phyloP scores from a whole-genome alignment of 2,113 vertebrate species.

The Strigops habroptila region DNA sequence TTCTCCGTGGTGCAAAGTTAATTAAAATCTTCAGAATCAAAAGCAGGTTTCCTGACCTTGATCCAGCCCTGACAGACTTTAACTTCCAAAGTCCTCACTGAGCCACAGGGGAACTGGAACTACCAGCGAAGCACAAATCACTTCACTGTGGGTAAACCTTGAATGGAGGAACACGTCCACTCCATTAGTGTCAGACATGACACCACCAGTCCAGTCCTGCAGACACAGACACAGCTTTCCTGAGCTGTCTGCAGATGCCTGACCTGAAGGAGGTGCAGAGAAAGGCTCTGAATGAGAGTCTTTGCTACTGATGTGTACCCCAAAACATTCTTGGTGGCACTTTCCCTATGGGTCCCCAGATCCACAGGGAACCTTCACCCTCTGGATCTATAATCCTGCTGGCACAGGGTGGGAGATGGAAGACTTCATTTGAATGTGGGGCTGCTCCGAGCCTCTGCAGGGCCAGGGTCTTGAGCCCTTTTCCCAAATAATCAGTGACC shows the following conservation, averaged over 20 bases:
- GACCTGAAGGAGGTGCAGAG: neutral
- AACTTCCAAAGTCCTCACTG: constrained; percentile 26
- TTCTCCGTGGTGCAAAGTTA: constrained; percentile 39
- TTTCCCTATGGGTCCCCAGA: neutral
- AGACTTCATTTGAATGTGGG: no score
- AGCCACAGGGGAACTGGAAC: neutral
- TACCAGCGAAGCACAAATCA: neutral
- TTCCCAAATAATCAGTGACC: neutral
- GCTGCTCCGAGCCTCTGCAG: neutral
- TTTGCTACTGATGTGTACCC: neutral
- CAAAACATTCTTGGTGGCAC: neutral
- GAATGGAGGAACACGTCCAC: neutral
- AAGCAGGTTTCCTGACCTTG: constrained; percentile 54
- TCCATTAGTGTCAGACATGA: neutral
- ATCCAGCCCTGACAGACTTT: neutral
- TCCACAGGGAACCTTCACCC: neutral
- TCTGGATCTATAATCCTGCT: neutral
- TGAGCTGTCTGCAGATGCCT: neutral
- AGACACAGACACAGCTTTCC: neutral
- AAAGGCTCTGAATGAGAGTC: neutral
- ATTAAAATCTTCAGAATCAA: constrained; percentile 67
- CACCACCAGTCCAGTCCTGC: neutral
- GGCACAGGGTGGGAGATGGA: neutral
- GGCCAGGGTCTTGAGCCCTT: neutral
- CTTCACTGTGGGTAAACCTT: neutral